Percentiles rank a stretch among this genome's conserved stretches.
These are phyloP conservation scores for Bombyx mori DNA, from an alignment of 1,140 invertebrate genomes.

Conservation along the genomic window ASM3026992v2 NC_085124.1:508501-509000, in stretches of 20 bases:
- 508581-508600: constrained; percentile 27
- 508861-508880: too few relatives aligned
- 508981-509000: too few relatives aligned
- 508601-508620: constrained; percentile 26
- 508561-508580: constrained; percentile 34
- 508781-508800: too few relatives aligned
- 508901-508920: too few relatives aligned
- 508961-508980: too few relatives aligned
- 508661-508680: not conserved
- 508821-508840: too few relatives aligned
- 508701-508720: constrained; percentile 10
- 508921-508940: too few relatives aligned
- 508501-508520: constrained; percentile 5
- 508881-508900: too few relatives aligned
- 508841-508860: too few relatives aligned
- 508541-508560: constrained; percentile 11
- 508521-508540: not conserved
- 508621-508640: constrained; percentile 33
- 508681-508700: too few relatives aligned
- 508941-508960: too few relatives aligned
- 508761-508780: too few relatives aligned
- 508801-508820: not conserved
- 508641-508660: constrained; percentile 28
- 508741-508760: not conserved
- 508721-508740: constrained; percentile 37